Base-by-base conservation (phyloP, 2,888 invertebrate species). In the Tridacna gigas region DNA sequence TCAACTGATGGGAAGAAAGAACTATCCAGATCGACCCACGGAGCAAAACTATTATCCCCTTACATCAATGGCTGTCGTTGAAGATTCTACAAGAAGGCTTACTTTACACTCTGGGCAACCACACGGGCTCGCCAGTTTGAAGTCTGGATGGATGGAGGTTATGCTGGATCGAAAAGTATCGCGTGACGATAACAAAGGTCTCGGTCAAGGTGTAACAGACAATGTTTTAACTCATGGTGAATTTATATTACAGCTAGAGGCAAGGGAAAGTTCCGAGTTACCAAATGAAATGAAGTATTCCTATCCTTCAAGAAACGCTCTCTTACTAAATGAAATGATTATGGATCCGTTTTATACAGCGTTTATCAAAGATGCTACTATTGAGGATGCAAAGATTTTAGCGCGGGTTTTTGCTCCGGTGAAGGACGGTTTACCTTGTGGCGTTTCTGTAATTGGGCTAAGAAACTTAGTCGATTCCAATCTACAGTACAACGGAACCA, bases 41-140 rank as follows among this genome's bases (percentile, higher is more conserved):
- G 92, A 93, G 75, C 93, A 93, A 12, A 94, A 94, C 78, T 94
- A 93, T 84, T 94, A 94, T 77, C 95, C 95, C 12, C 86, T 94
- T 79, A 94, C 94, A 0, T 89, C 93, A 0, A 90, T 91, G 85
- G 90, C 90, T 26, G 87, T 93, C 45, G 74, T 95, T 1, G 93
- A 94, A 71, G 94, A 94, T 81, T 63, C 77, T 0, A 13, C 48
- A 0, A 86, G 77, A 12, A 84, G 94, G 56, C 71, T 95, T 61
- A 91, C 93, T 0, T 73, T 95, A 18, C 90, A 94, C 47, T 74
- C 92, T 12, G 93, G 88, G 13, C 94, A 95, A 84, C 91, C 95
- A n/a, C 93, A 93, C 60, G 95, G 94, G 0, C 93, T 91, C 18
- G 91, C 93, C n/a, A 90, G 91, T 76, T 86, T 93, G 22, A 83